Evolutionary conservation across 2,888 invertebrate species (phyloP).

Genomic region (Tetragonula carbonaria): DNA sequence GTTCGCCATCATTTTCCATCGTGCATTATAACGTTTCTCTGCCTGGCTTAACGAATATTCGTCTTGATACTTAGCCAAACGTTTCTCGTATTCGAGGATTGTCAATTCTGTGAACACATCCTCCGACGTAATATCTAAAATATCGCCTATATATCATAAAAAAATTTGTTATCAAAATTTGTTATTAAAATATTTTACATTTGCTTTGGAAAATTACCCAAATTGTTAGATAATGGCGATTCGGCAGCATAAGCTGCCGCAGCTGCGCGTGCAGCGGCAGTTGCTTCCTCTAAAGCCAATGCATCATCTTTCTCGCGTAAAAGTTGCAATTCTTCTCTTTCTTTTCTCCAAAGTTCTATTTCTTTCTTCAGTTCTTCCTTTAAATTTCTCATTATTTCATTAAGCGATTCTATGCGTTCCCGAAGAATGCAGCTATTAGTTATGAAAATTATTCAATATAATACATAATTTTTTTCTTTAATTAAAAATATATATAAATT

Average conservation of each 20-base stretch:
- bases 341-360: slow-evolving; percentile 79
- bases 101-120: slow-evolving; percentile 70
- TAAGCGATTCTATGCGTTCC: slow-evolving; percentile 75
- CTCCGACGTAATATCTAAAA: slow-evolving; percentile 66
- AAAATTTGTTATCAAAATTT: not conserved
- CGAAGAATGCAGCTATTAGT: slow-evolving; percentile 68
- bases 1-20: slow-evolving; percentile 80
- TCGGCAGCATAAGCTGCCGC: slow-evolving; percentile 74
- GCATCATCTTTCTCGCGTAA: slow-evolving; percentile 68
- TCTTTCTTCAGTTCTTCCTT: slow-evolving; percentile 78
- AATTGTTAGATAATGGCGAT: slow-evolving; percentile 70
- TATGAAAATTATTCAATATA: slow-evolving; percentile 21
- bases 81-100: slow-evolving; percentile 77
- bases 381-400: slow-evolving; percentile 75
- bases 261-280: slow-evolving; percentile 75
- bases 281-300: slow-evolving; percentile 72
- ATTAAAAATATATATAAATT: not conserved
- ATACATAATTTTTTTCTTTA: not conserved
- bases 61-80: slow-evolving; percentile 78
- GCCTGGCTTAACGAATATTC: slow-evolving; percentile 76
- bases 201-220: slow-evolving; percentile 56
- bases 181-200: not conserved
- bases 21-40: slow-evolving; percentile 78
- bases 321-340: slow-evolving; percentile 76
- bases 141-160: slow-evolving; percentile 50